Evolutionary conservation across 2,797 vertebrate genomes (phyloP).

Genomic region (Chelon labrosus): DNA sequence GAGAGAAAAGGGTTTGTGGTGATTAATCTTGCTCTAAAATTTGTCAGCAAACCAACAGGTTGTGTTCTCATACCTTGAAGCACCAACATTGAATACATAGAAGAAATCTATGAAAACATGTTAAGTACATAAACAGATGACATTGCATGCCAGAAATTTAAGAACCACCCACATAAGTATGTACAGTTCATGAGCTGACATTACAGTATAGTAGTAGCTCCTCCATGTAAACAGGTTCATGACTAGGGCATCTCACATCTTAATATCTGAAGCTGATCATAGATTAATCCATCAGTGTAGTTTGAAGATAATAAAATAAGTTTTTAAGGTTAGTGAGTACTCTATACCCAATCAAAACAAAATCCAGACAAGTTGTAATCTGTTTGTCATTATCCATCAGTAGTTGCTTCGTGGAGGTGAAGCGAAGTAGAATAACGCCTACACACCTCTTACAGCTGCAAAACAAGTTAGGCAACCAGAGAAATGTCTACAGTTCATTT

Average conservation of each 20-base stretch:
- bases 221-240: too few species aligned
- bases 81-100: not conserved
- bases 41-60: not conserved
- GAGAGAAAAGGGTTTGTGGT: not conserved
- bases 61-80: not conserved
- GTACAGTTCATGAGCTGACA: too few species aligned
- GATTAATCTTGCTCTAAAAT: not conserved
- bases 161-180: not conserved
- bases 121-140: not conserved
- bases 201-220: too few species aligned
- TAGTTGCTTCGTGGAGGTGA: slow-evolving; percentile 4
- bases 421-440: slow-evolving; percentile 33
- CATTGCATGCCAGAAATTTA: slow-evolving; percentile 8
- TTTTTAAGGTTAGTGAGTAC: not conserved
- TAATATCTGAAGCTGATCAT: not conserved
- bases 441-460: slow-evolving; percentile 34
- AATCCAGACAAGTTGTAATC: not conserved
- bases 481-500: slow-evolving; percentile 32
- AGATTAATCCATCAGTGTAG: not conserved
- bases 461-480: slow-evolving; percentile 43
- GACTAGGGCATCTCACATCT: too few species aligned
- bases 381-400: slow-evolving; percentile 29
- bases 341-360: not conserved
- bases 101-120: not conserved
- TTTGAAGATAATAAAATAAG: not conserved